These are phyloP conservation scores for Oxyura jamaicensis DNA, from an alignment of 2,113 vertebrate species.

Conservation along the genomic window DNA sequence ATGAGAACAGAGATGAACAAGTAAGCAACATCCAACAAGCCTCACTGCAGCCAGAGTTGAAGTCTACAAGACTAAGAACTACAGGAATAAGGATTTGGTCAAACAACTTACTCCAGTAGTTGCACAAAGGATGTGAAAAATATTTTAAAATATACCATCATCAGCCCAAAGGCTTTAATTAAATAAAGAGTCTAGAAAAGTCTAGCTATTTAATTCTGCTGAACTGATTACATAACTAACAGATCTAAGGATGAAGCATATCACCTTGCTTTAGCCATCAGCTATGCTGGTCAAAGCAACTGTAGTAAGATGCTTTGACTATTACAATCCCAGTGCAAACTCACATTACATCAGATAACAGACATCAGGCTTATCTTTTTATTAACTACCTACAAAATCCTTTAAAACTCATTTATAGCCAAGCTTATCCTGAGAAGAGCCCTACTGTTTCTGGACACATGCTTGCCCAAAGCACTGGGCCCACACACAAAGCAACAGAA, in stretches of 20 bases:
- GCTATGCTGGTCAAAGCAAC: neutral
- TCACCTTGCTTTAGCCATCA: neutral
- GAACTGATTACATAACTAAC: neutral
- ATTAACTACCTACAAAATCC: neutral
- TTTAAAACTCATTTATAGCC: neutral
- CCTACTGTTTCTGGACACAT: neutral
- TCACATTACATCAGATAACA: neutral
- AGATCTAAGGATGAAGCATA: neutral
- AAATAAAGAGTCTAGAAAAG: neutral
- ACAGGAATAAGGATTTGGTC: neutral
- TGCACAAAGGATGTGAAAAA: neutral
- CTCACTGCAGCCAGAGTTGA: neutral
- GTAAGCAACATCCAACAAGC: neutral
- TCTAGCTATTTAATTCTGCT: neutral
- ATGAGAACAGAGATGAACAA: neutral
- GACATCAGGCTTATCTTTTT: neutral
- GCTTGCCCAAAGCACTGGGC: neutral
- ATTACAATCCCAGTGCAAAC: neutral
- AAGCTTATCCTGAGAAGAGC: neutral
- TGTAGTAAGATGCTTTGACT: no score
- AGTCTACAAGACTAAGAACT: neutral
- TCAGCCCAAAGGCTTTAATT: neutral
- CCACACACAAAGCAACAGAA: neutral
- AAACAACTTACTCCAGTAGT: neutral
- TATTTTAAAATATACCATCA: neutral